These are phyloP conservation scores for Sminthopsis crassicaudata DNA, from an alignment of 2,113 vertebrate genomes.

Conservation along the genomic window DNA sequence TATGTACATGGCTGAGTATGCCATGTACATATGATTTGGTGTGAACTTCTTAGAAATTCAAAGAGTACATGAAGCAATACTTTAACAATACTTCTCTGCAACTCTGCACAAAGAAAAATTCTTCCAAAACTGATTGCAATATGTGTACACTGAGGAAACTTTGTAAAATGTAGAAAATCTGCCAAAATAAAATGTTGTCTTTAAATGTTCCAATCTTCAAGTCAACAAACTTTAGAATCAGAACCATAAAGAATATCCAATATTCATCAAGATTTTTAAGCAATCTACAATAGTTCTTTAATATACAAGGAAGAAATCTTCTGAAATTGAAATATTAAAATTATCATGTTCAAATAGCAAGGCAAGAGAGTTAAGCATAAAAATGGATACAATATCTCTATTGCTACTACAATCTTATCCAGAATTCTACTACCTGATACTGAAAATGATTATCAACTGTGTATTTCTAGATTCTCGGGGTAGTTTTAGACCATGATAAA, in stretches of 20 bases:
- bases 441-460: not conserved
- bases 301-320: not conserved
- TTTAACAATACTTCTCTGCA: not conserved
- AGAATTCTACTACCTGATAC: not conserved
- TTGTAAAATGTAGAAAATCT: not conserved
- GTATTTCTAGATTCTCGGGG: not conserved
- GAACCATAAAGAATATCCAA: not conserved
- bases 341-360: not conserved
- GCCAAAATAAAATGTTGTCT: not conserved
- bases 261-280: not conserved
- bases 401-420: not conserved
- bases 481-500: not conserved
- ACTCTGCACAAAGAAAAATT: not conserved
- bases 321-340: not conserved
- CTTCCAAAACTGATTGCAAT: not conserved
- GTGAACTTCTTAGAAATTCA: constrained; percentile 32
- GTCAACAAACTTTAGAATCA: not conserved
- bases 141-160: not conserved
- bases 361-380: not conserved
- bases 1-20: not conserved
- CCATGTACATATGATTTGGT: not conserved
- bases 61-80: not conserved
- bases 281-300: not conserved
- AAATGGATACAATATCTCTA: not conserved
- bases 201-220: not conserved